Conservation (phyloP, 2,113 vertebrate species). For the Bubalus kerabau region DNA sequence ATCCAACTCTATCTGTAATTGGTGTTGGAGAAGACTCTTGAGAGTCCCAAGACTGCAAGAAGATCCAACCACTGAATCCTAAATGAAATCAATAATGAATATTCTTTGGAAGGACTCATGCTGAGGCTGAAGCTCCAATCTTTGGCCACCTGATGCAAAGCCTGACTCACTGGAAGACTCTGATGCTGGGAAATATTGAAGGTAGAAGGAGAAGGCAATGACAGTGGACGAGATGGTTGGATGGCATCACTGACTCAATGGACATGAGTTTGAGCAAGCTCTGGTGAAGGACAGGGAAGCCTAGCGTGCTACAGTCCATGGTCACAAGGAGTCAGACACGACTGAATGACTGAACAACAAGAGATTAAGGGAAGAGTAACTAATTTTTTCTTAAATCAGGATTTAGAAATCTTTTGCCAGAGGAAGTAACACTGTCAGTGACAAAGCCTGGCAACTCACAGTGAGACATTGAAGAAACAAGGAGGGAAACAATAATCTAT, state of each 20-base stretch:
- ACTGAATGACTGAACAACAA: neutral
- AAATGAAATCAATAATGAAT: neutral
- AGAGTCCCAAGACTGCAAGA: neutral
- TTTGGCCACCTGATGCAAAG: neutral
- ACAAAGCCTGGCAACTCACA: neutral
- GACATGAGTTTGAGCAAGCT: neutral
- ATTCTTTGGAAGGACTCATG: neutral
- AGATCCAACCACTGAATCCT: neutral
- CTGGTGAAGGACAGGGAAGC: neutral
- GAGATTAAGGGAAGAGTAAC: neutral
- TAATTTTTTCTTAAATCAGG: neutral
- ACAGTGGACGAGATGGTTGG: neutral
- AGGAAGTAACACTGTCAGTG: neutral
- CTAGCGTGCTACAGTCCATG: fast-evolving
- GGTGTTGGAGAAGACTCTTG: neutral
- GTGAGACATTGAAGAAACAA: neutral
- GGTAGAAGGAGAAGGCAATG: neutral
- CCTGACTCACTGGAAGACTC: neutral
- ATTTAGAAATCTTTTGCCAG: neutral
- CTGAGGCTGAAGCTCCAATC: neutral
- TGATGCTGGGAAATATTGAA: neutral
- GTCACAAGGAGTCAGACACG: neutral
- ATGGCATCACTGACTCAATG: neutral
- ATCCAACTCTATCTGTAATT: neutral
- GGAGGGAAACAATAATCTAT: neutral